Evolutionary conservation across 2,113 vertebrate species (phyloP), one percentile per base, ranked within the genome.

Genomic region (Nesogale talazaci): DNA sequence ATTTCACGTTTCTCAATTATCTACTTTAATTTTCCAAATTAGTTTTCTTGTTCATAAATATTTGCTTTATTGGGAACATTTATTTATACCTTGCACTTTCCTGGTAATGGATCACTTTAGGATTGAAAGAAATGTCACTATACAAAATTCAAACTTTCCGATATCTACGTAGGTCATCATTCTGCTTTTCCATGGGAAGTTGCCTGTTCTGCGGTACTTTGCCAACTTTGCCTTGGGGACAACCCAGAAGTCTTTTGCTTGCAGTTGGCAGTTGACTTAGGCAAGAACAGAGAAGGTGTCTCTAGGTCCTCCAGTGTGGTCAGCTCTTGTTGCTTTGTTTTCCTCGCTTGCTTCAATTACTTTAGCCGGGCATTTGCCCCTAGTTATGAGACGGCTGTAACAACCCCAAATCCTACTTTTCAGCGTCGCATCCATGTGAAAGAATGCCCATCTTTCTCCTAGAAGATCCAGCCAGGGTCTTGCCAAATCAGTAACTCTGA

Each of bases 31-130:
- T 80, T 78, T 83, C 27, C 36, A 82, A 86, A 57, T 91, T 69
- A 72, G 1, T 82, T 83, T 83, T 83, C 20, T 90, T 75, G n/a
- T 83, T 86, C 23, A 36, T 90, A 56, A 63, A 69, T 65, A 42
- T 92, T 86, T 69, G 23, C 38, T 89, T 78, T 89, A 56, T 70
- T 63, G n/a, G 20, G 14, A 15, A 12, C 12, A 46, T 46, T 46
- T 83, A 5, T 92, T 88, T 83, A 69, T 59, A 69, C 61, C 92
- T 92, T 83, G 90, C 83, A 69, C 25, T 95, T 57, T 57, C 3
- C 34, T 70, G 31, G 46, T 57, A 76, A 90, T 0, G 76, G 10
- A 69, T 72, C 59, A 42, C 46, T 57, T 90, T 29, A 84, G 77
- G 65, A 56, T 25, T 61, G 56, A 79, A 69, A 70, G 75, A 76